phyloP scores from a whole-genome alignment of 2,888 invertebrate species.

The Athetis lepigone region DNA sequence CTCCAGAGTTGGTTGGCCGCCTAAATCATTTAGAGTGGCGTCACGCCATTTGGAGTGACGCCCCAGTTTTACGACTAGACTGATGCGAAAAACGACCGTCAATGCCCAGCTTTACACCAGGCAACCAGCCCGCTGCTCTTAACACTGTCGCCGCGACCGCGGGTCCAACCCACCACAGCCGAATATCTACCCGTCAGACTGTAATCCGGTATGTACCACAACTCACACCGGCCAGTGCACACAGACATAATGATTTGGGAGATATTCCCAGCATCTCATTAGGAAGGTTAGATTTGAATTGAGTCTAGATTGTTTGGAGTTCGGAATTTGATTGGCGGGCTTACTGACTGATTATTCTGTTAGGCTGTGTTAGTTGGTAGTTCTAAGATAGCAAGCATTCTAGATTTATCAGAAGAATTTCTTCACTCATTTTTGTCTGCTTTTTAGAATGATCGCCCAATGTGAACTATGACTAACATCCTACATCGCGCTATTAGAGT shows the following conservation, averaged over 20 bases:
- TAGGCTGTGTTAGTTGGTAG: background rate
- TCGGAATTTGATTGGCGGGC: constrained; percentile 18
- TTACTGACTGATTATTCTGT: constrained; percentile 1
- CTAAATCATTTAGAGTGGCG: no score
- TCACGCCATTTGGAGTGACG: no score
- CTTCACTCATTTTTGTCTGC: no score
- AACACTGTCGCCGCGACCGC: constrained; percentile 33
- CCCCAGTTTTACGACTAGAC: no score
- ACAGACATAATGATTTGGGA: constrained; percentile 57
- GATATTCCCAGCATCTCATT: constrained; percentile 46
- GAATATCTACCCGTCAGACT: constrained; percentile 47
- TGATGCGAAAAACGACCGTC: no score
- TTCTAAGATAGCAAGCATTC: background rate
- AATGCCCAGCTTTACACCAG: no score
- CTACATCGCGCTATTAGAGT: no score
- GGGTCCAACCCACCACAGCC: constrained; percentile 55
- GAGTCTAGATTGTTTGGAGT: constrained; percentile 20
- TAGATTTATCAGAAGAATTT: background rate
- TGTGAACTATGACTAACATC: no score
- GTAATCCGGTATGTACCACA: constrained; percentile 57
- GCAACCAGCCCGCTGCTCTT: constrained; percentile 18
- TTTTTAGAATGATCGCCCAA: no score
- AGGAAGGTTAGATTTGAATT: constrained; percentile 22
- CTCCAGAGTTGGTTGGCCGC: no score
- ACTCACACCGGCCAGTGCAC: constrained; percentile 43